phyloP scores from a whole-genome alignment of 2,797 vertebrate species.

The Sebastes umbrosus region DNA sequence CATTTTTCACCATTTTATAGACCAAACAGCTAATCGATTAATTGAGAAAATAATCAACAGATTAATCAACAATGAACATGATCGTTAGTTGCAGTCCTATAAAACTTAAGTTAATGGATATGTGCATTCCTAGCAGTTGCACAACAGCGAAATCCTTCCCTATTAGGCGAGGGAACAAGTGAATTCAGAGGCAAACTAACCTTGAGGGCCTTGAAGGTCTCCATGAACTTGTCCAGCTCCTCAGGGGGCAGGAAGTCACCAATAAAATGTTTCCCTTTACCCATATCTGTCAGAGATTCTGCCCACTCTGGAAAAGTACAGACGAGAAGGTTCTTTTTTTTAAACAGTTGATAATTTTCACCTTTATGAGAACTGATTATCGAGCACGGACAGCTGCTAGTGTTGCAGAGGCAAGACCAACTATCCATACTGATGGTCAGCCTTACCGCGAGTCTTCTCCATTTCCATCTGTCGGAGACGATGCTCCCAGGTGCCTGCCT shows the following conservation, averaged over 20 bases:
- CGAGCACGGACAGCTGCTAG: background rate
- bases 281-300: constrained; percentile 98
- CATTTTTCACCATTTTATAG: no score
- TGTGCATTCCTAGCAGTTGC: background rate
- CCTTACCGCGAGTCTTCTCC: constrained; percentile 94
- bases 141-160: background rate
- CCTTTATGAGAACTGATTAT: background rate
- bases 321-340: background rate
- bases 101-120: background rate
- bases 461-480: constrained; percentile 96
- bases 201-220: constrained; percentile 98
- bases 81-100: background rate
- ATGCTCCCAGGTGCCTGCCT: constrained; percentile 96
- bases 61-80: no score
- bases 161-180: background rate
- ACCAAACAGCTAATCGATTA: no score
- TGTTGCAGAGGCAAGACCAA: background rate
- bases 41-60: rapidly evolving
- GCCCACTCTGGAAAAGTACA: constrained; percentile 90
- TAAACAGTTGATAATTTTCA: background rate
- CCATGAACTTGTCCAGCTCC: constrained; percentile 99
- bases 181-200: constrained; percentile 69
- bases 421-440: background rate
- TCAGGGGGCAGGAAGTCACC: constrained; percentile 97
- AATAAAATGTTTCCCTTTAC: constrained; percentile 97